phyloP scores from a whole-genome alignment of 2,113 vertebrate genomes.

The Trinectes maculatus region DNA sequence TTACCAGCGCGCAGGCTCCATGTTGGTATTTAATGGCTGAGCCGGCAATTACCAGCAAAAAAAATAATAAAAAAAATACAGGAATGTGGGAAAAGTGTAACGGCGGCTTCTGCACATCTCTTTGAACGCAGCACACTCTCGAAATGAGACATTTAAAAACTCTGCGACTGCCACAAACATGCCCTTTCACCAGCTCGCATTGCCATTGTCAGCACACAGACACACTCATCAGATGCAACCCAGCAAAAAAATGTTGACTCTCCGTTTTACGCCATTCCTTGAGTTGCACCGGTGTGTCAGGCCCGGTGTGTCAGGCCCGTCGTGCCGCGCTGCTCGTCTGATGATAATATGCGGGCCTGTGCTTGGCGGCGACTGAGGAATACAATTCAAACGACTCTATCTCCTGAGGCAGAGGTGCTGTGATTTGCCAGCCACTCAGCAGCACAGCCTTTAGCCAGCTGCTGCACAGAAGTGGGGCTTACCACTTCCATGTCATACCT shows the following conservation, averaged over 20 bases:
- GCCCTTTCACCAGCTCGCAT: neutral
- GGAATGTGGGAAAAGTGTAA: slow-evolving; percentile 17
- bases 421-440: slow-evolving; percentile 65
- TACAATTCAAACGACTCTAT: slow-evolving; percentile 66
- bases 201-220: slow-evolving; percentile 12
- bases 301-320: slow-evolving; percentile 34
- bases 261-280: slow-evolving; percentile 52
- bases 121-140: slow-evolving; percentile 11
- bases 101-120: slow-evolving; percentile 27
- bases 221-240: slow-evolving; percentile 12
- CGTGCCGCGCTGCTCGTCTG: slow-evolving; percentile 39
- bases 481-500: slow-evolving; percentile 61
- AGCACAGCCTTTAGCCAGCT: slow-evolving; percentile 52
- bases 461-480: slow-evolving; percentile 58
- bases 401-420: slow-evolving; percentile 65
- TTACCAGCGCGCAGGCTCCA: slow-evolving; percentile 37
- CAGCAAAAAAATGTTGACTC: slow-evolving; percentile 52
- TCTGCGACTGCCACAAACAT: neutral
- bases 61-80: slow-evolving; percentile 47
- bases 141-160: slow-evolving; percentile 11
- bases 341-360: slow-evolving; percentile 59
- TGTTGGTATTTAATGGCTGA: slow-evolving; percentile 70
- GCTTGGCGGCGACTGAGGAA: slow-evolving; percentile 49
- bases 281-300: slow-evolving; percentile 37
- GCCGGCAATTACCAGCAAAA: slow-evolving; percentile 58